Evolutionary conservation across 2,888 invertebrate genomes (phyloP), one percentile per base, ranked within the genome.

Genomic region (Lobophora halterata): DNA sequence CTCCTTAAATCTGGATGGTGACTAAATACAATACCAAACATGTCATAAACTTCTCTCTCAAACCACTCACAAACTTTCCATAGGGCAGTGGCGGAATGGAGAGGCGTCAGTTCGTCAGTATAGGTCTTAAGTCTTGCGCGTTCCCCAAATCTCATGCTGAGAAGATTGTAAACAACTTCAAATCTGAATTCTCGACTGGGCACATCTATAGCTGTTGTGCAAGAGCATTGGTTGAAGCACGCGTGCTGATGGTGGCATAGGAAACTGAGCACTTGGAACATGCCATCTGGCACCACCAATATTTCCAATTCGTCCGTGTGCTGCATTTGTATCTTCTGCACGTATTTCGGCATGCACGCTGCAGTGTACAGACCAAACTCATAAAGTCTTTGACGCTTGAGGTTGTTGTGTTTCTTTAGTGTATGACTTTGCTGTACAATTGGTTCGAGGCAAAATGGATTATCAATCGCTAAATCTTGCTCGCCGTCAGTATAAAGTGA

Each of bases 1-100:
- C 86, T 67, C 11, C 86, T 67, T 47, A 86, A 67, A 55, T 86
- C 86, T 0, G 86, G 86, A 48, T 86, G 85, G 54, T 85, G 74
- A 5, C 64, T 69, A 43, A 82, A 86, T 5, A 86, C 61, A 2
- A 86, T 52, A 2, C 86, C 86, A 37, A 71, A 86, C 79, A 86
- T 74, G 20, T 86, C 86, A 23, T 80, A 86, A 3, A 79, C 68
- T 62, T 86, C 86, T 41, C 86, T 67, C 49, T 86, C 86, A 6
- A 61, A 71, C 63, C 65, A 69, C 12, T 68, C 60, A 11, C 70
- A 71, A 2, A 58, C 49, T 1, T 51, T 38, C 79, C 80, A 86
- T 10, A 83, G 18, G 1, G 55, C 54, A 17, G 37, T 70, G 0
- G 71, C 73, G 0, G 86, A 86, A 24, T 64, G 74, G 0, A 85